Evolutionary conservation across 2,113 vertebrate genomes (phyloP).

Genomic region (Myiopsitta monachus): DNA sequence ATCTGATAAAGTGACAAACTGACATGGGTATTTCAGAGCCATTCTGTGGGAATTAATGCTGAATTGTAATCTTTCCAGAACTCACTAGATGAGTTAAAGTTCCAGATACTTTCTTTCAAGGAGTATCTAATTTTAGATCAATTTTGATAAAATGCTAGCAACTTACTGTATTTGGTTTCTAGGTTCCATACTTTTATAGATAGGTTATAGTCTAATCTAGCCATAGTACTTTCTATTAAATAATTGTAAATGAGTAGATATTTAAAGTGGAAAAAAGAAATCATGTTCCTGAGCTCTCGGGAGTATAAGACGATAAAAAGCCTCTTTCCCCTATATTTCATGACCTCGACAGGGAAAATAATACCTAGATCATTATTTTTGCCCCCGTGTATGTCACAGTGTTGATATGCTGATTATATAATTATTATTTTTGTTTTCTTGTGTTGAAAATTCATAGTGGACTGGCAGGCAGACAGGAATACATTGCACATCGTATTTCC

Average conservation of each 20-base stretch:
- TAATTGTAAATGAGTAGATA: not conserved
- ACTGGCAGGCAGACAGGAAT: conserved; percentile 2
- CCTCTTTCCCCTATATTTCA: conserved; percentile 3
- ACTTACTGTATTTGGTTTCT: not conserved
- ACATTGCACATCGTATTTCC: not conserved
- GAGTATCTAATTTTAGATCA: not conserved
- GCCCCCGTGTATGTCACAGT: not conserved
- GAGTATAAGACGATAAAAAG: not conserved
- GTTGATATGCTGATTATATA: conserved; percentile 7
- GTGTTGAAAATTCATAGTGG: not conserved
- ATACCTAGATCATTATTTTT: conserved; percentile 26
- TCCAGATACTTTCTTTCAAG: not conserved
- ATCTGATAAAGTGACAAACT: not conserved
- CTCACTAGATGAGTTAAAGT: not conserved
- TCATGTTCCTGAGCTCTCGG: not conserved
- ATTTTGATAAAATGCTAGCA: not conserved
- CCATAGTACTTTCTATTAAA: not conserved
- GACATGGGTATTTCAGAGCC: not conserved
- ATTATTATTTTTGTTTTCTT: not conserved
- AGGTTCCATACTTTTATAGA: not conserved
- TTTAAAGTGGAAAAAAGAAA: not conserved
- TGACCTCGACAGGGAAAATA: not conserved
- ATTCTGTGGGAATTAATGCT: not conserved
- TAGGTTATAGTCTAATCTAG: not conserved
- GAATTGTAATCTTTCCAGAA: not conserved